Evolutionary conservation across 2,113 vertebrate genomes (phyloP).

Genomic region (Callipepla squamata): DNA sequence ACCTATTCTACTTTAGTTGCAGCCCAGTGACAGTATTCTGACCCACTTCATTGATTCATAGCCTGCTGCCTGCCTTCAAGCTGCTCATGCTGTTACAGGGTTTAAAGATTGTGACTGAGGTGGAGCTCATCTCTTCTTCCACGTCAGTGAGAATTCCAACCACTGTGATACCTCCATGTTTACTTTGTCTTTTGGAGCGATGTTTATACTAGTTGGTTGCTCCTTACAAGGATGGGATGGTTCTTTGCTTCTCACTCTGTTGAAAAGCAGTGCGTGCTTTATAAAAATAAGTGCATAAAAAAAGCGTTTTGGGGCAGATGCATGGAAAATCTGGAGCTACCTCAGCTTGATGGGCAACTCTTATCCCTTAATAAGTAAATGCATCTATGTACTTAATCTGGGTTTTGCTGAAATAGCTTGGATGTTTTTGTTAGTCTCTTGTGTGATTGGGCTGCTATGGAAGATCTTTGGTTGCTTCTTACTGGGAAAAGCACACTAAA

Average conservation of each 20-base stretch:
- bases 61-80: not conserved
- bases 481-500: not conserved
- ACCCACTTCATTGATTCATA: slow-evolving; percentile 12
- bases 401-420: not conserved
- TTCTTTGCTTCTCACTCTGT: not conserved
- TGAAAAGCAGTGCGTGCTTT: not conserved
- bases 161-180: not conserved
- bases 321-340: not conserved
- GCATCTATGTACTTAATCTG: not conserved
- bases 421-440: not conserved
- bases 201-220: not conserved
- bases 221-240: not conserved
- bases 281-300: not conserved
- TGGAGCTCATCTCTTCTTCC: not conserved
- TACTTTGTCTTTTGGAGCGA: not conserved
- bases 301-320: not conserved
- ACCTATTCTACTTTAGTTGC: not conserved
- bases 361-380: not conserved
- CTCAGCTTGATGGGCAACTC: not conserved
- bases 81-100: not conserved
- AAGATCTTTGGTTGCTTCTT: not conserved
- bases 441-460: not conserved
- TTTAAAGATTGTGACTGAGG: not conserved
- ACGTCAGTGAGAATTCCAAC: not conserved
- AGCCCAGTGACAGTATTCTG: not conserved